These are phyloP conservation scores for Zaprionus taronus DNA, from an alignment of 1,140 invertebrate species.

Conservation along the genomic window DNA sequence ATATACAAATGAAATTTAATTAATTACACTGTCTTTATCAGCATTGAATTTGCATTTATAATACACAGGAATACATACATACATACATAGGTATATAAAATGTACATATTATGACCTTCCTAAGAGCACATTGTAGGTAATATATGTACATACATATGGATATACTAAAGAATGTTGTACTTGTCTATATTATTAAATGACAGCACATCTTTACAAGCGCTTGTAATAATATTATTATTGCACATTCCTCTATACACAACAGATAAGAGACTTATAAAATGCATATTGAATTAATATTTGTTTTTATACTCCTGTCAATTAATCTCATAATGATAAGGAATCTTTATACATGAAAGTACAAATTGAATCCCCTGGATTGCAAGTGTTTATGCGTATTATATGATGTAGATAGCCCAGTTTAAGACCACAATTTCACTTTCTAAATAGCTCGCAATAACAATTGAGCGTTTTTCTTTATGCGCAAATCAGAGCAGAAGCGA, in stretches of 20 bases:
- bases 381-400: neutral
- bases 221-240: neutral
- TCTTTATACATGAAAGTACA: neutral
- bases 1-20: neutral
- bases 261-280: slow-evolving; percentile 6
- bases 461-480: no score
- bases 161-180: neutral
- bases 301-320: neutral
- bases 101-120: neutral
- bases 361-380: neutral
- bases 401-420: neutral
- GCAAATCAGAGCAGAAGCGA: no score
- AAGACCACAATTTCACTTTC: neutral
- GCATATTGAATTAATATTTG: neutral
- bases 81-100: no score
- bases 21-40: neutral
- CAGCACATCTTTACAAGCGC: neutral
- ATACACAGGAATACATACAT: neutral
- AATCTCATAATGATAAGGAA: slow-evolving; percentile 4
- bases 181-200: neutral
- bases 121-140: neutral
- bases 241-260: neutral
- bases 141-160: neutral
- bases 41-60: neutral
- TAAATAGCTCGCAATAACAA: no score